Evolutionary conservation across 2,113 vertebrate species (phyloP).

Genomic region (Sciurus niger): DNA sequence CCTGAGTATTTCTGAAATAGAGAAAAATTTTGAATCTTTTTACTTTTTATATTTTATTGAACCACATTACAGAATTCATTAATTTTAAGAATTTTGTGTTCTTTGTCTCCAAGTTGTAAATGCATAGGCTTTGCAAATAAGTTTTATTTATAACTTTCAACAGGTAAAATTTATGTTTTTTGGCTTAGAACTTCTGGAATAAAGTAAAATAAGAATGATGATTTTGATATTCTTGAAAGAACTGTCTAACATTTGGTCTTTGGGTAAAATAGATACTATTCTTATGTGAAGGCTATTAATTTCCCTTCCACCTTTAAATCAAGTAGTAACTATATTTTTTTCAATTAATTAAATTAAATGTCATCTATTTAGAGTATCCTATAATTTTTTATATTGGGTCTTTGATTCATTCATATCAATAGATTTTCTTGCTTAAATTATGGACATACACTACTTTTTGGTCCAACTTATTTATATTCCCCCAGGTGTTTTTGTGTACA

Average conservation of each 20-base stretch:
- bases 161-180: neutral
- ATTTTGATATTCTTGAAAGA: neutral
- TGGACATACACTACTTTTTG: neutral
- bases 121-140: neutral
- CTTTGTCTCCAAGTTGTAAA: neutral
- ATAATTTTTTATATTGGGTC: neutral
- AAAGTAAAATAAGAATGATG: neutral
- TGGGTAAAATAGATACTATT: neutral
- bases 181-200: neutral
- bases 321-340: neutral
- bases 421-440: neutral
- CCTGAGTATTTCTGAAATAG: conserved; percentile 24
- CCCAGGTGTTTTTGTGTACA: neutral
- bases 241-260: neutral
- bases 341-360: neutral
- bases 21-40: neutral
- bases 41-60: conserved; percentile 15
- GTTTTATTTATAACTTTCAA: neutral
- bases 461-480: conserved; percentile 9
- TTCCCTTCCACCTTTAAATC: neutral
- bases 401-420: neutral
- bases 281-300: neutral
- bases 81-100: conserved; percentile 7
- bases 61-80: neutral
- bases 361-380: neutral